A percentile compares a stretch with the other conserved stretches of the same genome.
Conservation (phyloP, 92 coral and sea anemone genomes). For the Phenganax subtilis region DNA sequence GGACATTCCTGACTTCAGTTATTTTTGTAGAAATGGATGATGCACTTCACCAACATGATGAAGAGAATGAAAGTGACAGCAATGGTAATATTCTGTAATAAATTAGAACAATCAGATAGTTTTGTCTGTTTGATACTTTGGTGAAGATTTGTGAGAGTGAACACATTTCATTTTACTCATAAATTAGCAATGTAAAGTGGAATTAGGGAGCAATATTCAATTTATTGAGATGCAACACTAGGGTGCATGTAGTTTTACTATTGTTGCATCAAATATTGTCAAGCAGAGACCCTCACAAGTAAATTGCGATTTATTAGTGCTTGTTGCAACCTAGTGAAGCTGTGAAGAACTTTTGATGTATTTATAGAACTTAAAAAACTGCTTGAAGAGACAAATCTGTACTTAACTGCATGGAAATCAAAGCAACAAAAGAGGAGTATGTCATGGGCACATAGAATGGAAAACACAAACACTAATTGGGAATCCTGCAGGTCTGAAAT, state of each 20-base stretch:
- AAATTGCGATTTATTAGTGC: too few species aligned
- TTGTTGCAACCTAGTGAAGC: too few species aligned
- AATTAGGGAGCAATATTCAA: too few species aligned
- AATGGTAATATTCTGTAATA: not conserved
- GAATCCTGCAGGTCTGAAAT: conserved; percentile 10
- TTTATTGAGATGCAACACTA: too few species aligned
- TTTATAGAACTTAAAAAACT: conserved; percentile 1
- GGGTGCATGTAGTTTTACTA: too few species aligned
- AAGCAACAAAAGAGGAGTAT: conserved; percentile 9
- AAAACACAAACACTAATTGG: conserved; percentile 5
- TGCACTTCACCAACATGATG: conserved; percentile 1
- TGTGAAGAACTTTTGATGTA: not conserved
- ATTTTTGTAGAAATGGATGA: not conserved
- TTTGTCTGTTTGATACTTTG: too few species aligned
- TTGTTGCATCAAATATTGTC: too few species aligned
- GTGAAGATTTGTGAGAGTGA: too few species aligned
- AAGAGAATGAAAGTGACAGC: not conserved
- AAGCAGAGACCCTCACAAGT: too few species aligned
- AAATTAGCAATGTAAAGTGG: too few species aligned
- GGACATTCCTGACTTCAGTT: too few species aligned
- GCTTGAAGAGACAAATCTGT: conserved; percentile 13
- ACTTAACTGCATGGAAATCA: conserved; percentile 16
- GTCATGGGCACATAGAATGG: conserved; percentile 20
- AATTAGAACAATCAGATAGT: too few species aligned
- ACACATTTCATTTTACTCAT: not conserved